These are phyloP conservation scores for Pterois miles DNA, from an alignment of 2,797 vertebrate species.

Conservation along the genomic window DNA sequence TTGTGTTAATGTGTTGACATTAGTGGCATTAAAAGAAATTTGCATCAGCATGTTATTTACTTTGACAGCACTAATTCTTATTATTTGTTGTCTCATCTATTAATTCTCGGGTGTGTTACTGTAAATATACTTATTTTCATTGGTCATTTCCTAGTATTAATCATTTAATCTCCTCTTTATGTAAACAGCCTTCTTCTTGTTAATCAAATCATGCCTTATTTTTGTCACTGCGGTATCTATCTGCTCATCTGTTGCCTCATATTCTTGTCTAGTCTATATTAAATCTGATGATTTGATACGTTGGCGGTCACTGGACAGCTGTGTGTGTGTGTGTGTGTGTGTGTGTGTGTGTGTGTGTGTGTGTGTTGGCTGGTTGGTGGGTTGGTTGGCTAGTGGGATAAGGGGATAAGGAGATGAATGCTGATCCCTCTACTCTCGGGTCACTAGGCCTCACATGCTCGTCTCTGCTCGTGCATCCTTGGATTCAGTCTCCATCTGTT, in stretches of 20 bases:
- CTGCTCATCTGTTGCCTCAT: neutral
- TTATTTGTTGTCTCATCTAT: too few species aligned
- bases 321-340: neutral
- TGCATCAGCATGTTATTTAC: too few species aligned
- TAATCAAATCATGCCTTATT: neutral
- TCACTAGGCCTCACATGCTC: constrained; percentile 25
- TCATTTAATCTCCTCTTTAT: neutral
- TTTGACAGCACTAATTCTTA: too few species aligned
- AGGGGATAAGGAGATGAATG: constrained; percentile 51
- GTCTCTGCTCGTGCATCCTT: neutral
- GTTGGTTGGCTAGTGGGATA: constrained; percentile 27
- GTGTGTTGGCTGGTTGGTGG: neutral
- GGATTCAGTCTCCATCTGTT: neutral
- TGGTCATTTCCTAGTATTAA: neutral
- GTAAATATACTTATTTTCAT: too few species aligned
- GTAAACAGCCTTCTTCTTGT: neutral
- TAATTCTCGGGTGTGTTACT: too few species aligned
- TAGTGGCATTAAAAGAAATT: too few species aligned
- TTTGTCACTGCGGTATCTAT: neutral
- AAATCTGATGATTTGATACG: neutral
- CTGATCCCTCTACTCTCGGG: constrained; percentile 33
- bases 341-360: neutral
- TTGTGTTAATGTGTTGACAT: too few species aligned
- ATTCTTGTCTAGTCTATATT: neutral
- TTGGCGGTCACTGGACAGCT: neutral